Evolutionary conservation across 64 coral and sea anemone species (phyloP).

Genomic region (Actinia equina): DNA sequence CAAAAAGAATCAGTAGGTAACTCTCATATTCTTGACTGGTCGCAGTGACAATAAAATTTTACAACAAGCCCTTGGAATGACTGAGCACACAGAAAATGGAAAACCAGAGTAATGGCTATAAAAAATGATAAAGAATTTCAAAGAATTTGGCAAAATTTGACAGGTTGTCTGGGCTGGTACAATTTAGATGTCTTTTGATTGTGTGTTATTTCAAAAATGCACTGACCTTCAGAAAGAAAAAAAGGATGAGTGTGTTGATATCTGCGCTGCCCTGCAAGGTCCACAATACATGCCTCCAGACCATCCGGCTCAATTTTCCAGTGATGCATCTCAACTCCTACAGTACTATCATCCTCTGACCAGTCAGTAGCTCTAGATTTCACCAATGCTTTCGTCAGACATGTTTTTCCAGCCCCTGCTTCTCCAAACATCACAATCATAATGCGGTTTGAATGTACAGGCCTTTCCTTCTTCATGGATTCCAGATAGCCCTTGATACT

Average conservation of each 20-base stretch:
- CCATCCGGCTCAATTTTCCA: slow-evolving; percentile 56
- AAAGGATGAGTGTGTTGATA: slow-evolving; percentile 97
- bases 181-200: too few species aligned
- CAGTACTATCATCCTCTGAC: slow-evolving; percentile 63
- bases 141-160: too few species aligned
- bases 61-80: too few species aligned
- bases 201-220: not conserved
- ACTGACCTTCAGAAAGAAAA: slow-evolving; percentile 87
- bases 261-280: slow-evolving; percentile 81
- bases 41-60: too few species aligned
- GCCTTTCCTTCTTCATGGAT: slow-evolving; percentile 13
- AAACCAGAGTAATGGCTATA: too few species aligned
- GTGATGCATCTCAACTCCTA: slow-evolving; percentile 75
- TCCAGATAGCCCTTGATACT: slow-evolving; percentile 78
- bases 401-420: slow-evolving; percentile 84
- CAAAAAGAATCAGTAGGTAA: too few species aligned
- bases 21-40: too few species aligned
- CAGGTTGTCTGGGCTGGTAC: too few species aligned
- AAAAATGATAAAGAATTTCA: too few species aligned
- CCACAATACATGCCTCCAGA: slow-evolving; percentile 77
- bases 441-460: slow-evolving; percentile 68
- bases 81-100: too few species aligned
- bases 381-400: slow-evolving; percentile 54
- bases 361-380: slow-evolving; percentile 32
- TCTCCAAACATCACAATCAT: slow-evolving; percentile 89